phyloP scores from a whole-genome alignment of 2,113 vertebrate genomes.

The Aix galericulata region DNA sequence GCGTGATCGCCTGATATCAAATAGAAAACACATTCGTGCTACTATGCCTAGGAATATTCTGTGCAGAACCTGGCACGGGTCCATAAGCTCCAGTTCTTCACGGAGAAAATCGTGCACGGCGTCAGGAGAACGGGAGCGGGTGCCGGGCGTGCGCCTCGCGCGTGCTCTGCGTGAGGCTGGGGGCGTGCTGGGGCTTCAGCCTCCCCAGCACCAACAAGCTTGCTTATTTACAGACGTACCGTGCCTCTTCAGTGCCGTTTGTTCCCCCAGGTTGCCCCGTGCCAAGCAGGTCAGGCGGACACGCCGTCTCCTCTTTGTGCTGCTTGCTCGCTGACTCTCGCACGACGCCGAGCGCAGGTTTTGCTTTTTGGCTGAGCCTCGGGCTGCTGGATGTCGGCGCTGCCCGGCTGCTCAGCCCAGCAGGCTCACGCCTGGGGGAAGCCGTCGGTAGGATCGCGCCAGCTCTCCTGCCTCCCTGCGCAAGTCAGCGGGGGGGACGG shows the following conservation, averaged over 20 bases:
- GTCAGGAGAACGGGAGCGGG: not conserved
- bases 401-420: accelerated
- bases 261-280: accelerated
- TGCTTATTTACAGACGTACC: accelerated
- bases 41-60: not conserved
- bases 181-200: too few species aligned
- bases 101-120: not conserved
- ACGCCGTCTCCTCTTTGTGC: accelerated
- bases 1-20: not conserved
- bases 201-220: too few species aligned
- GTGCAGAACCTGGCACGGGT: not conserved
- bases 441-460: not conserved
- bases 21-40: not conserved
- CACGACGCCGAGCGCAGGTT: not conserved
- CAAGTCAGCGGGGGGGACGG: not conserved
- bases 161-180: too few species aligned
- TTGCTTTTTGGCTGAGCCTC: not conserved
- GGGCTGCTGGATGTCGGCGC: not conserved
- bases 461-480: accelerated
- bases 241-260: accelerated
- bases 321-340: not conserved
- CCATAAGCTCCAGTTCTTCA: not conserved
- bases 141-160: accelerated
- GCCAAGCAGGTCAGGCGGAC: not conserved
- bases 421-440: not conserved